Conservation (phyloP, 2,113 vertebrate species). For the Benitochromis conjunctus region DNA sequence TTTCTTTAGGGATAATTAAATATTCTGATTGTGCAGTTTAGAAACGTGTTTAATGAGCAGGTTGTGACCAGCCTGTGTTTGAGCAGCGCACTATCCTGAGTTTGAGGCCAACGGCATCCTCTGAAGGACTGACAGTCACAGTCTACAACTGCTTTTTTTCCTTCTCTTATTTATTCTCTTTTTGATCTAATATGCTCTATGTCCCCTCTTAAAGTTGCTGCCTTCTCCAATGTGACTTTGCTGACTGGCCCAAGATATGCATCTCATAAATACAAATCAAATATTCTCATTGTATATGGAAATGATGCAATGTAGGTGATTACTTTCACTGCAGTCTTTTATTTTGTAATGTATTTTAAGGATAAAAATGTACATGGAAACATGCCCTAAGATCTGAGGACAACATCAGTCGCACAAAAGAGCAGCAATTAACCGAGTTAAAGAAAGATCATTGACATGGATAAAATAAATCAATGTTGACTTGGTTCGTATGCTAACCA, state of each 20-base stretch:
- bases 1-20: neutral
- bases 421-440: neutral
- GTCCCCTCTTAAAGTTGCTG: neutral
- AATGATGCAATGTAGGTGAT: neutral
- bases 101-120: neutral
- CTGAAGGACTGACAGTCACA: neutral
- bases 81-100: neutral
- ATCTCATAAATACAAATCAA: neutral
- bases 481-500: neutral
- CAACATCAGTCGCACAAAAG: neutral
- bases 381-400: neutral
- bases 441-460: neutral
- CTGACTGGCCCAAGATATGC: neutral
- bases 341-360: neutral
- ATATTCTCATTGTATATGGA: neutral
- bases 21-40: neutral
- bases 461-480: neutral
- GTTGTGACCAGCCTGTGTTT: neutral
- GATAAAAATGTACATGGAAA: neutral
- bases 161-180: neutral
- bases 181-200: neutral
- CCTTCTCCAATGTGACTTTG: neutral
- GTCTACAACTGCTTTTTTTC: neutral
- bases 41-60: neutral
- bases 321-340: neutral